phyloP scores from a whole-genome alignment of 2,113 vertebrate species.

The Hippocampus abdominalis region DNA sequence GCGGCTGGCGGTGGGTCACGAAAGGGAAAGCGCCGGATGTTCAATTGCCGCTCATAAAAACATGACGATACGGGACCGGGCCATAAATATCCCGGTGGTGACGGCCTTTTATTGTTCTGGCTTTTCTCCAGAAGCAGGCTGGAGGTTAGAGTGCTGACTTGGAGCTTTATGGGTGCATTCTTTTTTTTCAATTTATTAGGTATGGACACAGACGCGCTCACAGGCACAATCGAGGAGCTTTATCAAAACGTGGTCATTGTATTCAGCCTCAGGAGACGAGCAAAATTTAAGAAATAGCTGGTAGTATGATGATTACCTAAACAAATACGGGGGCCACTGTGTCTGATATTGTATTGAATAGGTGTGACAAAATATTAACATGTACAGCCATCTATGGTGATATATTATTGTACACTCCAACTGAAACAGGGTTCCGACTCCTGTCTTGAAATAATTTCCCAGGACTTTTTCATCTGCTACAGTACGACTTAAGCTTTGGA shows the following conservation, averaged over 20 bases:
- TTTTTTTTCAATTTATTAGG: constrained; percentile 3
- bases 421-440: neutral
- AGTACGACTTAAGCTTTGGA: too few species aligned
- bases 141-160: constrained; percentile 40
- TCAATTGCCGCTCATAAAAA: constrained; percentile 19
- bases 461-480: too few species aligned
- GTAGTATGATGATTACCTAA: neutral
- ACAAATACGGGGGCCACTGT: neutral
- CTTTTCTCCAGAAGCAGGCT: constrained; percentile 22
- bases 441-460: too few species aligned
- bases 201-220: neutral
- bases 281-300: neutral
- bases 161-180: constrained; percentile 11
- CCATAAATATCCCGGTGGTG: constrained; percentile 16
- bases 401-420: neutral
- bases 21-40: constrained; percentile 6
- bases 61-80: neutral
- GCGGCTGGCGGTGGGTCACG: neutral
- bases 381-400: neutral
- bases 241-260: neutral
- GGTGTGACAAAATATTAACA: neutral
- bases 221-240: neutral
- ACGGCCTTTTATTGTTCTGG: constrained; percentile 21
- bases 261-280: neutral
- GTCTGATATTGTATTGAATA: neutral